Evolutionary conservation across 2,113 vertebrate species (phyloP).

Genomic region (Dicaeum eximium): DNA sequence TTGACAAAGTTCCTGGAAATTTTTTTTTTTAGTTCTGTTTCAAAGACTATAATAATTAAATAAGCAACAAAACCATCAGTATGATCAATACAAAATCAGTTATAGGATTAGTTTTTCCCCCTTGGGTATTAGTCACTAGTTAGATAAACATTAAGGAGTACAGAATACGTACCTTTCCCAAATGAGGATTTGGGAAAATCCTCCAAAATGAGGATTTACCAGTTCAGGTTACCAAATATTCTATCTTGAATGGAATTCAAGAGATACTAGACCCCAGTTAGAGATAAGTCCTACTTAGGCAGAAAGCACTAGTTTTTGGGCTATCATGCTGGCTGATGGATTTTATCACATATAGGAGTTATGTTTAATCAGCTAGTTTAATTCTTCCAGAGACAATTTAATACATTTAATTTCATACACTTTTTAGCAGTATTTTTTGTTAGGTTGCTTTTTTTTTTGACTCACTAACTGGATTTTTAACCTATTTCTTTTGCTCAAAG

Average conservation of each 20-base stretch:
- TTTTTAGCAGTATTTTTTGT: neutral
- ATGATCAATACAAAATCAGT: neutral
- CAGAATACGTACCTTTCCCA: neutral
- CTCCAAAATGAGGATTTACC: neutral
- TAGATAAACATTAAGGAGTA: neutral
- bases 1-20: neutral
- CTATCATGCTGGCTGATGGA: neutral
- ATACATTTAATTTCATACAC: neutral
- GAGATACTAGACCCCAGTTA: neutral
- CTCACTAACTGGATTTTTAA: neutral
- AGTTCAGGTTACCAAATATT: slow-evolving; percentile 9
- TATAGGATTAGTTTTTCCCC: neutral
- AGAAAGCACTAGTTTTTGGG: neutral
- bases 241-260: neutral
- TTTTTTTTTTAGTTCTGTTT: neutral
- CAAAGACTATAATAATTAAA: neutral
- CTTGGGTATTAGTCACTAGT: neutral
- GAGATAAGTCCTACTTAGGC: neutral
- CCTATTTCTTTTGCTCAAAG: neutral
- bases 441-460: neutral
- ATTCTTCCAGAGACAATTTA: neutral
- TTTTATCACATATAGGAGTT: slow-evolving; percentile 8
- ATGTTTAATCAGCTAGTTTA: neutral
- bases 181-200: neutral
- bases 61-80: neutral